Conservation (phyloP, 2,888 invertebrate genomes). For the Drosophila robusta region DNA sequence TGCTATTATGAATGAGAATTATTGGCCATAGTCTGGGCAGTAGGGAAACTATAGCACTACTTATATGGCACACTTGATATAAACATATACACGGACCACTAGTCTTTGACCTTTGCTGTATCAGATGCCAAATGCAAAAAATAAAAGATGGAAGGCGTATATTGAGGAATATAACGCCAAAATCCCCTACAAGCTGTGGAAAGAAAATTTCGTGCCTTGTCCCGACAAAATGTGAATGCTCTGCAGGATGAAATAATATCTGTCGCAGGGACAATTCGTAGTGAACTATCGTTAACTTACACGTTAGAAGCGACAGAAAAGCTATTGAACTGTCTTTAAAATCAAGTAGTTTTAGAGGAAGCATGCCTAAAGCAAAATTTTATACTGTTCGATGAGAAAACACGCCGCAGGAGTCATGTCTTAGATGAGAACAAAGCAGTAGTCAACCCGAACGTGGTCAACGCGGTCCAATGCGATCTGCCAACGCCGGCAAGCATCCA, state of each 20-base stretch:
- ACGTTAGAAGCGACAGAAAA: too few species aligned
- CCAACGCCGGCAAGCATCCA: background rate
- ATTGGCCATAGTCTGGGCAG: background rate
- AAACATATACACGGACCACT: background rate
- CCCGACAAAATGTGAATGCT: background rate
- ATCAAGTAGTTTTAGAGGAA: too few species aligned
- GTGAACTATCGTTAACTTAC: too few species aligned
- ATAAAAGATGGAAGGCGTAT: background rate
- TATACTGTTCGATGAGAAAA: too few species aligned
- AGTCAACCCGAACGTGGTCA: too few species aligned
- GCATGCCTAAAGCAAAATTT: too few species aligned
- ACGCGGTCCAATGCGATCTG: too few species aligned
- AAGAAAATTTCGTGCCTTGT: background rate
- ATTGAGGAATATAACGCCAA: background rate
- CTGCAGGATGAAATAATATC: background rate
- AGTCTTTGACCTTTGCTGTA: background rate
- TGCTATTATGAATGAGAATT: background rate
- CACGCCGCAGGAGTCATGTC: too few species aligned
- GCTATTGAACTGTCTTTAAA: too few species aligned
- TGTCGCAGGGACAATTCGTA: too few species aligned
- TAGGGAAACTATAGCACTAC: background rate
- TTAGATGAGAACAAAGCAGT: too few species aligned
- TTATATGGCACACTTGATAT: slow-evolving; percentile 1
- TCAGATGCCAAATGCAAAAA: background rate
- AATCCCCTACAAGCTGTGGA: background rate